phyloP scores from a whole-genome alignment of 92 coral and sea anemone species.

The Pocillopora meandrina region DNA sequence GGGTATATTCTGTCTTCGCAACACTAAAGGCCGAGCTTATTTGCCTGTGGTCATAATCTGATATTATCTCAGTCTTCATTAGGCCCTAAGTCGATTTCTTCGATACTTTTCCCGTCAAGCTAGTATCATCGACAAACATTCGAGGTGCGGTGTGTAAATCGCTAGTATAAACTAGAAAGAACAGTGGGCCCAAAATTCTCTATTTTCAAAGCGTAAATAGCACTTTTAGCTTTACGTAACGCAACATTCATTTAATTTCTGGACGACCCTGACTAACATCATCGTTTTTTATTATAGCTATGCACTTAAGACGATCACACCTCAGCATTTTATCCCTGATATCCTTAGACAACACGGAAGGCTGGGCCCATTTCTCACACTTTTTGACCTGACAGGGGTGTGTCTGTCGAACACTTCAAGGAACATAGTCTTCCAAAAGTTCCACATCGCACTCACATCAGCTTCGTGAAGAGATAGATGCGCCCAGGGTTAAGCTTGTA shows the following conservation, averaged over 20 bases:
- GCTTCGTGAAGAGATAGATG: conserved; percentile 8
- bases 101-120: neutral
- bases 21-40: too few relatives aligned
- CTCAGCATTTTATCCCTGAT: conserved; percentile 46
- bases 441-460: conserved; percentile 13
- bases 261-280: conserved; percentile 10
- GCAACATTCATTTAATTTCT: conserved; percentile 44
- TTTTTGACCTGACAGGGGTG: too few relatives aligned
- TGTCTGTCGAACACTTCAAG: too few relatives aligned
- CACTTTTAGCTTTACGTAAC: conserved; percentile 34
- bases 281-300: conserved; percentile 3
- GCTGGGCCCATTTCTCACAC: conserved; percentile 28
- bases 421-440: neutral
- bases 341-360: conserved; percentile 45
- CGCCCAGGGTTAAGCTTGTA: conserved; percentile 11
- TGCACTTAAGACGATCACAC: conserved; percentile 39
- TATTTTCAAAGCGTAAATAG: conserved; percentile 25
- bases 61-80: too few relatives aligned
- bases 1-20: neutral
- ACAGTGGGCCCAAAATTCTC: conserved; percentile 22
- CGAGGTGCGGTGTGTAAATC: conserved; percentile 34
- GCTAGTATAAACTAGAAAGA: conserved; percentile 36
- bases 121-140: conserved; percentile 2
- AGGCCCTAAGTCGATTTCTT: too few relatives aligned
- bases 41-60: too few relatives aligned